A percentile compares a stretch with the other conserved stretches of the same genome.
phyloP scores from a whole-genome alignment of 2,113 vertebrate species.

The Pungitius pungitius region DNA sequence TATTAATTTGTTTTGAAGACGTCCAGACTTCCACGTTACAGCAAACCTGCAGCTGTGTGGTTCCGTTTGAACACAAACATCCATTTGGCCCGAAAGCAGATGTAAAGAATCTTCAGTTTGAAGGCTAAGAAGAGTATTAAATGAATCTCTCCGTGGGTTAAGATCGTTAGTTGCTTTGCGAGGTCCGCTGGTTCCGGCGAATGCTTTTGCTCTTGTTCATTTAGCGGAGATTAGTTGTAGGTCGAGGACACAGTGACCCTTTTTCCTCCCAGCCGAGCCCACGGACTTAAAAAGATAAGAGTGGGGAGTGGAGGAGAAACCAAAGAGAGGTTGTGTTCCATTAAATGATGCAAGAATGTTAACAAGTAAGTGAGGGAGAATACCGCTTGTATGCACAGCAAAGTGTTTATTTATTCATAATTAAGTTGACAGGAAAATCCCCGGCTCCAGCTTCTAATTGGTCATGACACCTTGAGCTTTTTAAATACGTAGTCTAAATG shows the following conservation, averaged over 20 bases:
- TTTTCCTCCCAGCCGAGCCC: not conserved
- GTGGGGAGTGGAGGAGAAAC: not conserved
- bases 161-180: conserved; percentile 3
- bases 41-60: not conserved
- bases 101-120: not conserved
- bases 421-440: not conserved
- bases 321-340: not conserved
- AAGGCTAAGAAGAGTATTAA: conserved; percentile 8
- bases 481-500: not conserved
- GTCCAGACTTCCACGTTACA: conserved; percentile 32
- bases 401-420: not conserved
- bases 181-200: conserved; percentile 22
- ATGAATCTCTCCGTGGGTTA: not conserved
- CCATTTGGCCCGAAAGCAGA: not conserved
- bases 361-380: not conserved
- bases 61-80: not conserved
- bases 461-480: not conserved
- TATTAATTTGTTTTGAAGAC: conserved; percentile 26
- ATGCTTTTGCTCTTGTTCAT: conserved; percentile 19
- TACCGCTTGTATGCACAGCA: too few relatives aligned
- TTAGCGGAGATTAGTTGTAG: conserved; percentile 29
- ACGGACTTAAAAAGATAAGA: not conserved
- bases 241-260: not conserved
- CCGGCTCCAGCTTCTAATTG: not conserved
- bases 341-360: not conserved